Conservation (phyloP, 2,888 invertebrate genomes). For the Cerceris ruficornis region DNA sequence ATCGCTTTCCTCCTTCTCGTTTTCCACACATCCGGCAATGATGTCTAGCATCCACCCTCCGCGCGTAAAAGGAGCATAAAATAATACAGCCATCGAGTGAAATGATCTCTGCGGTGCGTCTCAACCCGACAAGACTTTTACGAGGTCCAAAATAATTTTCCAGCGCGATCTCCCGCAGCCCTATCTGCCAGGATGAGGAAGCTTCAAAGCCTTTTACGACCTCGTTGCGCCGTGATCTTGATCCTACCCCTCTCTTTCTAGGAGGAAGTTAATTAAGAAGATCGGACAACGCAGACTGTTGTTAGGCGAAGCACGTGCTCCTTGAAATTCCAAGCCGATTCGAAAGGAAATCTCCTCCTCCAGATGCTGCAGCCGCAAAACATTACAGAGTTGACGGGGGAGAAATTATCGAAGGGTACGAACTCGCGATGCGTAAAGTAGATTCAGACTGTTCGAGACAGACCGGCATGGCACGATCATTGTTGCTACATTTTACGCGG, state of each 20-base stretch:
- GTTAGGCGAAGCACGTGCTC: constrained; percentile 34
- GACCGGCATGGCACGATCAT: too few species aligned
- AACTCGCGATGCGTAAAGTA: too few species aligned
- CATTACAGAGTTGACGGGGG: constrained; percentile 5
- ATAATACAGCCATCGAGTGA: too few species aligned
- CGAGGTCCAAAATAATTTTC: constrained; percentile 57
- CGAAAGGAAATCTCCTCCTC: constrained; percentile 46
- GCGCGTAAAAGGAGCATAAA: too few species aligned
- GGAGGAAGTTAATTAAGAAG: constrained; percentile 57
- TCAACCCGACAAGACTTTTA: constrained; percentile 28
- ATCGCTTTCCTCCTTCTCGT: too few species aligned
- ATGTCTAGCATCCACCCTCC: too few species aligned
- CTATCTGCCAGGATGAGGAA: constrained; percentile 1
- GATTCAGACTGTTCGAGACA: too few species aligned
- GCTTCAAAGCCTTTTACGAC: too few species aligned
- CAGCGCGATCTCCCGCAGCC: constrained; percentile 14
- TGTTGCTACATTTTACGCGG: constrained; percentile 8
- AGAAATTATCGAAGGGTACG: constrained; percentile 49
- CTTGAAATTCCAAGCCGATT: constrained; percentile 36
- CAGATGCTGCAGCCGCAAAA: constrained; percentile 44
- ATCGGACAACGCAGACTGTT: constrained; percentile 33
- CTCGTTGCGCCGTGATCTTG: too few species aligned
- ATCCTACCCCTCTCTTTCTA: not conserved
- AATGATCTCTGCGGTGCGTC: too few species aligned
- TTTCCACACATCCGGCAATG: too few species aligned